A percentile compares a stretch with the other conserved stretches of the same genome.
These are phyloP conservation scores for Rhabdomys dilectus DNA, from an alignment of 2,113 vertebrate genomes.

Conservation along the genomic window DNA sequence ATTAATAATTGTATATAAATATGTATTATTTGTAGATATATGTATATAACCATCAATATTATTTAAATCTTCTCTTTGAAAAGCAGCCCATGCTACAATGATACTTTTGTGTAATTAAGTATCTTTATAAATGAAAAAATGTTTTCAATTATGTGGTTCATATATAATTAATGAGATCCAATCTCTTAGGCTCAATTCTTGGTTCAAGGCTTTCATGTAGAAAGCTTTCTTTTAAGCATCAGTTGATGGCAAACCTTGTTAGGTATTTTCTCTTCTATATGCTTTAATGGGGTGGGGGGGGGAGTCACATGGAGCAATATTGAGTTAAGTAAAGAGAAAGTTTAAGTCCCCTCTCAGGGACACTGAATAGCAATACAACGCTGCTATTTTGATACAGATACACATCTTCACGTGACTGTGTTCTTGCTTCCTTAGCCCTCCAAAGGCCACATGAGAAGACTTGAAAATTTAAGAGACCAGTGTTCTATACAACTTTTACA, in stretches of 20 bases:
- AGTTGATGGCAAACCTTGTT: background rate
- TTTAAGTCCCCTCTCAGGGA: background rate
- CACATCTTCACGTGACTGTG: background rate
- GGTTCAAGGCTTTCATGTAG: background rate
- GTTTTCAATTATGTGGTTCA: background rate
- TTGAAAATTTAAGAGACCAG: background rate
- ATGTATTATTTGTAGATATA: background rate
- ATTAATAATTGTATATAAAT: background rate
- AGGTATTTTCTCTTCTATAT: background rate
- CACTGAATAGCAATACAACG: background rate
- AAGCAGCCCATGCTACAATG: background rate
- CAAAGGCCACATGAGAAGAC: background rate
- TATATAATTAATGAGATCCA: background rate
- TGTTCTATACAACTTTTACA: background rate
- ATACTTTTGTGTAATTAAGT: background rate
- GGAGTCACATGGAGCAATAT: background rate
- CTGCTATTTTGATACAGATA: background rate
- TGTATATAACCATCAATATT: background rate
- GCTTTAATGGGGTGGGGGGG: background rate
- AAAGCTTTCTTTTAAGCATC: background rate
- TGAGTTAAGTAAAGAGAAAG: background rate
- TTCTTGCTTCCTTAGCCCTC: background rate
- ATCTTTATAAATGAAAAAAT: background rate
- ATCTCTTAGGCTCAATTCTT: background rate
- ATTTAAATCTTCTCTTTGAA: background rate